A percentile compares a stretch with the other conserved stretches of the same genome.
phyloP scores from a whole-genome alignment of 2,797 vertebrate genomes.

The Onychomys leucogaster region DNA sequence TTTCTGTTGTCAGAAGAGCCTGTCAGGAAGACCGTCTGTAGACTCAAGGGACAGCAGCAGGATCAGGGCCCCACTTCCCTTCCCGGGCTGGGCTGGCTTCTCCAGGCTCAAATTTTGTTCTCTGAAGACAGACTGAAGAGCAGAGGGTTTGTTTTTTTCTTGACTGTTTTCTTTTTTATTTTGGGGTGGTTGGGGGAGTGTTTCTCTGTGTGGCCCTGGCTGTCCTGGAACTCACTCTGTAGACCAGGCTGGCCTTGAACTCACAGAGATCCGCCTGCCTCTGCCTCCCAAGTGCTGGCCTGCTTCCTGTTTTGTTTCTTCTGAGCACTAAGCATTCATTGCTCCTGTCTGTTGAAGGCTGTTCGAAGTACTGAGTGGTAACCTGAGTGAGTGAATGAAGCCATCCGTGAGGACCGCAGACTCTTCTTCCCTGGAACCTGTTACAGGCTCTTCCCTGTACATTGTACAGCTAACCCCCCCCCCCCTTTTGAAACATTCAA shows the following conservation, averaged over 20 bases:
- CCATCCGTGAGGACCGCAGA: neutral
- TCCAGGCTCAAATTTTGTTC: neutral
- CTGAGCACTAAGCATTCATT: neutral
- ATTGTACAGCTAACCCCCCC: neutral
- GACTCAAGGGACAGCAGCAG: neutral
- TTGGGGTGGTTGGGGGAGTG: too few species aligned
- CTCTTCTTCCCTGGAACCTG: conserved; percentile 21
- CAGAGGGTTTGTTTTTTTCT: neutral
- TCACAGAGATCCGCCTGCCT: neutral
- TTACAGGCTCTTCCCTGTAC: neutral
- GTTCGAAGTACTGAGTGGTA: neutral
- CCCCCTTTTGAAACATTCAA: neutral
- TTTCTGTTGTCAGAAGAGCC: neutral
- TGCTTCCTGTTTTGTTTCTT: conserved; percentile 12
- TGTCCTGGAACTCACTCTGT: neutral
- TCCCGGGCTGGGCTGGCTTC: neutral
- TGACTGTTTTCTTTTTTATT: neutral
- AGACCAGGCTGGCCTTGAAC: neutral
- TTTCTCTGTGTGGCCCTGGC: neutral
- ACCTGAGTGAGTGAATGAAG: neutral
- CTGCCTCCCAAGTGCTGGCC: neutral
- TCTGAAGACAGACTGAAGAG: conserved; percentile 44
- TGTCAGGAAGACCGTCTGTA: neutral
- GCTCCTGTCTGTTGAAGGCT: neutral
- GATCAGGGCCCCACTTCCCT: neutral